Base-by-base conservation (phyloP, 2,888 invertebrate genomes). In the Plebejus argus region DNA sequence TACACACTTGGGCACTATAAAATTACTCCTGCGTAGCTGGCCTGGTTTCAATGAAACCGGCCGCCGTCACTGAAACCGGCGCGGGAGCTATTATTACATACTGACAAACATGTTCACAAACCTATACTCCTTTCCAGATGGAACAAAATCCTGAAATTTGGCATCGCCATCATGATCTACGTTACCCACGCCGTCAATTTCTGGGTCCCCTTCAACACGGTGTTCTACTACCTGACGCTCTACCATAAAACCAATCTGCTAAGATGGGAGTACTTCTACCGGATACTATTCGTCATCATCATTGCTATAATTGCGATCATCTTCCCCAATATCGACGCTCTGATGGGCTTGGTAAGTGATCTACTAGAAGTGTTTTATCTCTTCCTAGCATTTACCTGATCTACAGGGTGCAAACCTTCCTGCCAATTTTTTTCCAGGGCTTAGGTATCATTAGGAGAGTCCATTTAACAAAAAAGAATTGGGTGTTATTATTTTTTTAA, bases 311-410 rank as follows among this genome's bases (percentile, higher is more conserved):
- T 87, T 0, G 90, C 89, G 0, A 89, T 92, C 1, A 8, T 82
- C 0, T 92, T 92, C 45, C 93, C 93, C 0, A 86, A 83, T 39
- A 87, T 93, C 23, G 86, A 86, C 49, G 85, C 86, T 3, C 81
- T 93, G 23, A 91, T 92, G 87, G 91, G 91, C 58, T 91, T 93
- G 78, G 93, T 93, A 81, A 91, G 93, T 91, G 6, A 20, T 58
- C n/a, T 20, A 7, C n/a, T n/a, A n/a, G n/a, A n/a, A n/a, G n/a
- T n/a, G n/a, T n/a, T n/a, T n/a, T 28, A 28, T 28, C 15, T 18
- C 5, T 15, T 18, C 5, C 18, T 56, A 18, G 3, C 5, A 5
- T 56, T 1, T n/a, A 56, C 10, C n/a, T 58, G 28, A 28, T 28
- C 28, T 28, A 28, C 28, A 28, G 28, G 0, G 28, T 28, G 28